Evolutionary conservation across 1,140 invertebrate genomes (phyloP).

Genomic region (Heliconius himera): DNA sequence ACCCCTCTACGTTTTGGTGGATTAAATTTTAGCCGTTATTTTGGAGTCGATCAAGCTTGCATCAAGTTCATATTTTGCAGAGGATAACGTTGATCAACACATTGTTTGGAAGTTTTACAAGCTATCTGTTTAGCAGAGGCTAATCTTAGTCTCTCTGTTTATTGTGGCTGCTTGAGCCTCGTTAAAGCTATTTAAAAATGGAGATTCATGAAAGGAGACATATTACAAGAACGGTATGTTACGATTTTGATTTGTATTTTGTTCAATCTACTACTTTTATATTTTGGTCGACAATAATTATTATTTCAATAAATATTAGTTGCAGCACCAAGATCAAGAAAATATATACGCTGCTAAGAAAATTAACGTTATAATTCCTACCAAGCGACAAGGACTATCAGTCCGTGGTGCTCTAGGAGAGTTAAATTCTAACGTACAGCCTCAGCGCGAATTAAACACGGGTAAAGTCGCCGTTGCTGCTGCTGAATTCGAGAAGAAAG

Average conservation of each 20-base stretch:
- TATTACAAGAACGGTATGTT: constrained; percentile 53
- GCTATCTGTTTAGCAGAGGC: neutral
- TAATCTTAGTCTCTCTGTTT: neutral
- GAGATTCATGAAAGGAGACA: constrained; percentile 60
- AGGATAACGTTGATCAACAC: neutral
- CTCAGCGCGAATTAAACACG: constrained; percentile 52
- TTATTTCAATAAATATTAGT: constrained; percentile 33
- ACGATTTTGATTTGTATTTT: neutral
- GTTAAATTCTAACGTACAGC: constrained; percentile 62
- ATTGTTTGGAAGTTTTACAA: neutral
- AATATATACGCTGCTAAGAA: constrained; percentile 59
- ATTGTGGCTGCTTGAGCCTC: constrained; percentile 16
- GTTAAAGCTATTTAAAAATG: constrained; percentile 43
- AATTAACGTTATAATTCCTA: constrained; percentile 48
- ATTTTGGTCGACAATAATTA: constrained; percentile 14
- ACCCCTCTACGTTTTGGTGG: constrained; percentile 26
- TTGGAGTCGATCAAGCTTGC: constrained; percentile 33
- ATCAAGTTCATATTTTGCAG: constrained; percentile 12
- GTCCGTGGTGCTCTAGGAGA: constrained; percentile 70
- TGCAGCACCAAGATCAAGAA: constrained; percentile 68
- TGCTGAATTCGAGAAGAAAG: constrained; percentile 68
- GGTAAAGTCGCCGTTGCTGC: constrained; percentile 58
- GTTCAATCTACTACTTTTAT: neutral
- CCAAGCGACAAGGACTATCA: constrained; percentile 55
- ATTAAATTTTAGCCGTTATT: constrained; percentile 49